Evolutionary conservation across 2,888 invertebrate species (phyloP).

Genomic region (Epiblema foenella): DNA sequence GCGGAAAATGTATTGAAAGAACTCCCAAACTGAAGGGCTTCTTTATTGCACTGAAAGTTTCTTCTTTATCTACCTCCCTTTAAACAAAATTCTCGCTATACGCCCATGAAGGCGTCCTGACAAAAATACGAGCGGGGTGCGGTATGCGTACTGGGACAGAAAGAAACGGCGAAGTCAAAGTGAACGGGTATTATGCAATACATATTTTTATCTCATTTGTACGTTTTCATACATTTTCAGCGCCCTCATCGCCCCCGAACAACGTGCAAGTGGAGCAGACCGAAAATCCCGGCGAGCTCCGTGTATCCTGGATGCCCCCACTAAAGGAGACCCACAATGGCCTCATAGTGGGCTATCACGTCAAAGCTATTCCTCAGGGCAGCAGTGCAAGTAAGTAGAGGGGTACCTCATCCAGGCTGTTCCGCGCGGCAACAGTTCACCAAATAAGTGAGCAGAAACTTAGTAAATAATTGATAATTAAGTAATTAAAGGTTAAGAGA

Average conservation of each 20-base stretch:
- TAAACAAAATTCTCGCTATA: too few species aligned
- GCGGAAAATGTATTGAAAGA: too few species aligned
- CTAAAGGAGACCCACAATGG: slow-evolving; percentile 75
- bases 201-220: too few species aligned
- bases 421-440: not conserved
- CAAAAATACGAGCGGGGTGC: too few species aligned
- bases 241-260: slow-evolving; percentile 73
- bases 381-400: slow-evolving; percentile 4
- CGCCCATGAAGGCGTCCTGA: too few species aligned
- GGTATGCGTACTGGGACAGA: too few species aligned
- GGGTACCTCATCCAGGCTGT: slow-evolving; percentile 45
- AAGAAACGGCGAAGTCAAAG: too few species aligned
- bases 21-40: too few species aligned
- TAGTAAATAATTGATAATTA: not conserved
- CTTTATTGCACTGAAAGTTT: too few species aligned
- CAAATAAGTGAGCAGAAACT: not conserved
- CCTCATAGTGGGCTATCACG: slow-evolving; percentile 72
- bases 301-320: slow-evolving; percentile 74
- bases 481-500: not conserved
- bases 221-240: slow-evolving; percentile 56
- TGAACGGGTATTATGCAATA: too few species aligned
- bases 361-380: slow-evolving; percentile 72
- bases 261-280: slow-evolving; percentile 74
- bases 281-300: slow-evolving; percentile 74
- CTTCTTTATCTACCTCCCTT: too few species aligned